These are phyloP conservation scores for Scomber colias DNA, from an alignment of 2,113 vertebrate genomes.

Conservation along the genomic window DNA sequence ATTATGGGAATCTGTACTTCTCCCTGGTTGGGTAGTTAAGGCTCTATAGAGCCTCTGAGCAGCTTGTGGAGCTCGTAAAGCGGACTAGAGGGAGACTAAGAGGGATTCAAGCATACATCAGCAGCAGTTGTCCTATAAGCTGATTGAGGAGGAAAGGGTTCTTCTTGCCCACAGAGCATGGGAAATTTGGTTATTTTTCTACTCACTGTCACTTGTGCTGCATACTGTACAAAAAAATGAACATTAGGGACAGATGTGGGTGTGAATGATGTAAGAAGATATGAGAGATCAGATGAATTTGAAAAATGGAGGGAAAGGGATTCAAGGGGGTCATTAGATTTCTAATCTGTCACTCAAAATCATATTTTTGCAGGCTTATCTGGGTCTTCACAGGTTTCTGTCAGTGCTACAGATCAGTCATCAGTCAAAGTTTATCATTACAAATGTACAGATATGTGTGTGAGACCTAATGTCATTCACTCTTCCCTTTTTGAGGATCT, in stretches of 20 bases:
- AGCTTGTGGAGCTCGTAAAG: slow-evolving; percentile 51
- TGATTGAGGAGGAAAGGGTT: slow-evolving; percentile 36
- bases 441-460: slow-evolving; percentile 1
- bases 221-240: slow-evolving; percentile 3
- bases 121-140: slow-evolving; percentile 51
- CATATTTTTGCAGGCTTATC: neutral
- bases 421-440: slow-evolving; percentile 1
- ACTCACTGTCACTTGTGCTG: slow-evolving; percentile 16
- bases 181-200: slow-evolving; percentile 24
- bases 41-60: slow-evolving; percentile 19
- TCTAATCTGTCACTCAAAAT: neutral
- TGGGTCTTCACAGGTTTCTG: neutral
- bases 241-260: slow-evolving; percentile 4
- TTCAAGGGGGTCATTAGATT: neutral
- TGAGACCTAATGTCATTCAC: neutral
- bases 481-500: neutral
- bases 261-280: slow-evolving; percentile 21
- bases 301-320: neutral
- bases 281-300: neutral
- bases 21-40: slow-evolving; percentile 33
- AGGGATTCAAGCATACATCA: slow-evolving; percentile 59
- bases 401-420: neutral
- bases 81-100: slow-evolving; percentile 48
- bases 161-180: slow-evolving; percentile 8
- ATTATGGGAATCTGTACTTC: slow-evolving; percentile 19